Base-by-base conservation (phyloP, 2,888 invertebrate genomes). In the Eulithis prunata region DNA sequence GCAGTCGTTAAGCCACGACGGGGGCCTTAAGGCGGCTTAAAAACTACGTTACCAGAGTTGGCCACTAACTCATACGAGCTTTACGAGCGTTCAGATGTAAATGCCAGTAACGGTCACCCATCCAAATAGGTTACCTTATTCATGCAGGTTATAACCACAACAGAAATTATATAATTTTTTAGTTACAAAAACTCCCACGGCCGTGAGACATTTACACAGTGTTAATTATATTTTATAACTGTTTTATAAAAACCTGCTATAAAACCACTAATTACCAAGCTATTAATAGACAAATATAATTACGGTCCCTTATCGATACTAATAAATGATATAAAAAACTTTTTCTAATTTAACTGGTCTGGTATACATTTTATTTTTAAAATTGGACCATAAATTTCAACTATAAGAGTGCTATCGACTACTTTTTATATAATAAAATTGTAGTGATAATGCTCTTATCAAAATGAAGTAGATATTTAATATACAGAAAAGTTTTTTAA, bases 391-490 rank as follows among this genome's bases (percentile, higher is more conserved):
- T 86, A 82, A 86, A 88, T 84, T 83, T 51, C n/a, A 14, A 57
- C 80, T 77, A 69, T 68, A 32, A 32, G 49, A 49, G 74, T 78
- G 81, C 81, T 85, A 84, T 86, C 85, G 84, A 86, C 83, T 82
- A 83, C n/a, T 62, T 43, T 47, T 54, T 53, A 62, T 60, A 64
- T 47, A 52, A 53, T 60, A 54, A 60, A 60, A 53, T 38, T 4
- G 32, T 46, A 49, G 4, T 57, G 38, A 38, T 52, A 32, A 52
- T 52, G 4, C 4, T 13, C 47, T 14, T 13, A 14, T 47, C 47
- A 13, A 47, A 28, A 13, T 28, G 28, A 28, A 28, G 51, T 51
- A 28, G 21, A 21, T 21, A 21, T 0, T 41, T 41, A 41, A 6
- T 41, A 11, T 32, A 32, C 1, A 32, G 32, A 32, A 32, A 32